Base-by-base conservation (phyloP, 2,113 vertebrate genomes). In the Megaceryle torquata region DNA sequence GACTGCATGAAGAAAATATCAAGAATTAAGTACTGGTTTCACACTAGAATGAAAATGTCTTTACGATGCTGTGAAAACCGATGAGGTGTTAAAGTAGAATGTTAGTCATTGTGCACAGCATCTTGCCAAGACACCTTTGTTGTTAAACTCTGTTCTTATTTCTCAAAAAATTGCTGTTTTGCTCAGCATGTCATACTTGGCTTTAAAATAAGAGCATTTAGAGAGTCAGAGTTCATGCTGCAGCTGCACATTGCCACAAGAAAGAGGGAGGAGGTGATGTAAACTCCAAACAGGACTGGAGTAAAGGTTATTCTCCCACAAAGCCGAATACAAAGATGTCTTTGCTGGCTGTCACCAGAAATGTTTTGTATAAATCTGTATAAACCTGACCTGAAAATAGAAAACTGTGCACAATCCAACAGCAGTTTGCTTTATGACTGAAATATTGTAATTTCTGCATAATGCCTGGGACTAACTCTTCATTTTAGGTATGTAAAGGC, bases 21-120 rank as follows among this genome's bases (percentile, higher is more conserved):
- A 18, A 18, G 11, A 81, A 24, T 17, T 31, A 81, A 61, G 71
- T 22, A 53, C 15, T 65, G 54, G 14, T 28, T 91, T 93, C 83
- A 92, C 69, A 56, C 68, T 51, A 51, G 0, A 0, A 88, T 60
- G 89, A 48, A 78, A 88, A 91, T 17, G 60, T 12, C 91, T 89
- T 71, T 13, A 60, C 2, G 2, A 14, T 19, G 60, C 78, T 51
- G 68, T 81, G 76, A 82, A 93, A 94, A 86, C 5, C n/a, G 6
- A 41, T 0, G 16, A 86, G 72, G 88, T 64, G 88, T 88, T 86
- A 93, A 88, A 91, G 85, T 33, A 91, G 53, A 88, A 37, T 2
- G 20, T 93, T 95, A 91, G 89, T 95, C 96, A 95, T 7, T 75
- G 72, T 59, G 71, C 75, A 56, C 0, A 95, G 68, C 79, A 71